Conservation (phyloP, 2,888 invertebrate species). For the Dichetophora obliterata region DNA sequence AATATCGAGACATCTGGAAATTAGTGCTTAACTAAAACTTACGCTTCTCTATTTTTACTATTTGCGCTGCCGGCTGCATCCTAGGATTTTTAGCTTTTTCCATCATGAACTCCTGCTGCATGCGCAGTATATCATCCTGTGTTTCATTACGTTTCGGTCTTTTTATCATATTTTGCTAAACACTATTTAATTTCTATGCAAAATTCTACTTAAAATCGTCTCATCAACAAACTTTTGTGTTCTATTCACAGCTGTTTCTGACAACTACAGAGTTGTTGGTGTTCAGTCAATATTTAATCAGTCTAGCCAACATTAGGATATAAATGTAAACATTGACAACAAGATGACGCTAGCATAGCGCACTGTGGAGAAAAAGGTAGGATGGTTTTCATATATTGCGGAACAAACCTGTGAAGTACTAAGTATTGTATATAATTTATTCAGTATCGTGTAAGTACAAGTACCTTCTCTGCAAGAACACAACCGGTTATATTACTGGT, state of each 20-base stretch:
- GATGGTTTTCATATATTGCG: too few species aligned
- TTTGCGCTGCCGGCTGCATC: conserved; percentile 76
- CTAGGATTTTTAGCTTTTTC: conserved; percentile 72
- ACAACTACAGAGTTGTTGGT: background rate
- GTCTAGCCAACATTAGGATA: background rate
- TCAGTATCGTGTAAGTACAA: too few species aligned
- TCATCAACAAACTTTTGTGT: background rate
- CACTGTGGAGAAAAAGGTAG: too few species aligned
- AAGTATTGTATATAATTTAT: too few species aligned
- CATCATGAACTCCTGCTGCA: conserved; percentile 79
- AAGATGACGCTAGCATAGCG: too few species aligned
- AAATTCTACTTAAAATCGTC: background rate
- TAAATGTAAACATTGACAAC: background rate
- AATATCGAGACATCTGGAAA: too few species aligned
- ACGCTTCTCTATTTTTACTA: conserved; percentile 67
- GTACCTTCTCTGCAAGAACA: too few species aligned
- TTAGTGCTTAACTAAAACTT: too few species aligned
- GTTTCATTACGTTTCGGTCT: conserved; percentile 79
- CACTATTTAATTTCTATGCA: background rate
- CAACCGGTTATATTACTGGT: too few species aligned
- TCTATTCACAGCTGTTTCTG: conserved; percentile 7
- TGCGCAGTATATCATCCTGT: conserved; percentile 80
- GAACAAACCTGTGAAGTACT: too few species aligned
- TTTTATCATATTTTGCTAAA: conserved; percentile 56
- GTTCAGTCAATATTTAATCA: background rate